Percentiles rank a stretch among this genome's conserved stretches.
phyloP scores from a whole-genome alignment of 2,113 vertebrate genomes.

The Ardeotis arabs region DNA sequence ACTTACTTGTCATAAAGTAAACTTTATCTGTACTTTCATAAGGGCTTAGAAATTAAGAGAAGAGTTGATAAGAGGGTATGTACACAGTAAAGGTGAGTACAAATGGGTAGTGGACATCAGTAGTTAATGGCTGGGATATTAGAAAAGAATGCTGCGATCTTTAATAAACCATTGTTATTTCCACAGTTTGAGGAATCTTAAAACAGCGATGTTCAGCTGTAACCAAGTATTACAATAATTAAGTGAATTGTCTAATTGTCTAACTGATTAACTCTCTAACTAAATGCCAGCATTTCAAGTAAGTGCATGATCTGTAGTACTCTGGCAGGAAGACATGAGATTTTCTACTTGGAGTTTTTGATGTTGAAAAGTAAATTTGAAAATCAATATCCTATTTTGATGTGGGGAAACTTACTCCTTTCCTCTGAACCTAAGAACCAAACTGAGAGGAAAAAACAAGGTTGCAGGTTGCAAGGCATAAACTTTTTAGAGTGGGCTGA shows the following conservation, averaged over 20 bases:
- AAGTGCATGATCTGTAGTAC: background rate
- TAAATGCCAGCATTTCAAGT: background rate
- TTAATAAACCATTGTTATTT: background rate
- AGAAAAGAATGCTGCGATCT: background rate
- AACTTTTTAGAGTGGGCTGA: background rate
- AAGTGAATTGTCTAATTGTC: background rate
- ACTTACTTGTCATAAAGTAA: background rate
- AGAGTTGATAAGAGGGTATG: background rate
- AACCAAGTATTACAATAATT: background rate
- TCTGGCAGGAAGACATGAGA: background rate
- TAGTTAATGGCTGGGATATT: background rate
- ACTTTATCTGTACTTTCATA: background rate
- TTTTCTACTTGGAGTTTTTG: background rate
- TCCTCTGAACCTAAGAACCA: background rate
- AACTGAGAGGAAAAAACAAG: background rate
- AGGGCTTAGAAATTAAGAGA: background rate
- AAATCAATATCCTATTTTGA: background rate
- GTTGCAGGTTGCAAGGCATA: background rate
- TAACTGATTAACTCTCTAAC: background rate
- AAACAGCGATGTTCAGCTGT: background rate
- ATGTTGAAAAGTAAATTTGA: background rate
- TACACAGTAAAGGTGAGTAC: background rate
- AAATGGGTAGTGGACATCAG: background rate
- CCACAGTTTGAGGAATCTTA: background rate
- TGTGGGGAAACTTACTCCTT: background rate